phyloP scores from a whole-genome alignment of 2,797 vertebrate species.

The Coendou prehensilis region DNA sequence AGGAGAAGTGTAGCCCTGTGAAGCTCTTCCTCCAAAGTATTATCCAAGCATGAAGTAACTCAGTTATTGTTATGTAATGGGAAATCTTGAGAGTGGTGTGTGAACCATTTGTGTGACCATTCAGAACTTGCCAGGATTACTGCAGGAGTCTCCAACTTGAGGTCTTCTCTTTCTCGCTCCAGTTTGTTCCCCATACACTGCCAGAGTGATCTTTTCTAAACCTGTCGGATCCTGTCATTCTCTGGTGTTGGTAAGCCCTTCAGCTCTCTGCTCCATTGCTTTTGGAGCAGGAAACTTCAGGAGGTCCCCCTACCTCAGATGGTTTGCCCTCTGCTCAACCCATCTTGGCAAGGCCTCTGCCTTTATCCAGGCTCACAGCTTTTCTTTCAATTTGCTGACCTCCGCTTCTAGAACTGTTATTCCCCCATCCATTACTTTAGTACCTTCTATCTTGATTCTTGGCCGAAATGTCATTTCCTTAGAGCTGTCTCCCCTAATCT shows the following conservation, averaged over 20 bases:
- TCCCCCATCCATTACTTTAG: not conserved
- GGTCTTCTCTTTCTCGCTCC: not conserved
- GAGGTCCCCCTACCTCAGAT: not conserved
- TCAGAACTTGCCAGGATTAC: not conserved
- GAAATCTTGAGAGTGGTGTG: not conserved
- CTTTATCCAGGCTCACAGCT: not conserved
- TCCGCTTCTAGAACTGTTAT: not conserved
- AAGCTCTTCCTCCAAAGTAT: conserved; percentile 19
- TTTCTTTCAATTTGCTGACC: not conserved
- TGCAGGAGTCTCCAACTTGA: not conserved
- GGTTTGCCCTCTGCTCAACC: not conserved
- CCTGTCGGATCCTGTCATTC: not conserved
- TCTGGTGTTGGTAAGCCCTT: not conserved
- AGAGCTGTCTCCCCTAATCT: not conserved
- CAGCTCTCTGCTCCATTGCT: accelerated
- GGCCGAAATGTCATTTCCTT: not conserved
- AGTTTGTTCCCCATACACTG: not conserved
- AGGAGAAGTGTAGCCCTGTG: not conserved
- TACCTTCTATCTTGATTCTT: not conserved
- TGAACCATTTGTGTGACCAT: not conserved
- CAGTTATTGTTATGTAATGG: not conserved
- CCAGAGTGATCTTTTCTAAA: not conserved
- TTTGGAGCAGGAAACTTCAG: not conserved
- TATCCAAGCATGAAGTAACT: not conserved
- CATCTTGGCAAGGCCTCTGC: accelerated